Evolutionary conservation across 1,140 invertebrate genomes (phyloP).

Genomic region (Drosophila tropicalis): DNA sequence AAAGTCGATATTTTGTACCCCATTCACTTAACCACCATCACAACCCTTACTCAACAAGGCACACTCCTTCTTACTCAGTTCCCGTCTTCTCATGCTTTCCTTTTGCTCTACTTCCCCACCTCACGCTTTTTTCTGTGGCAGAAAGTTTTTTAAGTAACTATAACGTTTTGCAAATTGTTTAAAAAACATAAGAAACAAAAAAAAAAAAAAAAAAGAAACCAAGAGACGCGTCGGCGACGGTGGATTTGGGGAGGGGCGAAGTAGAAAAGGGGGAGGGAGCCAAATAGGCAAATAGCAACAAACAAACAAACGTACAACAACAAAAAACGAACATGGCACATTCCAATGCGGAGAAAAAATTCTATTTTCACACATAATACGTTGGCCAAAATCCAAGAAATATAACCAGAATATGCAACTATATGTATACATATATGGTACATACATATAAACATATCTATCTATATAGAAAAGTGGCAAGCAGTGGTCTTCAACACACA

Average conservation of each 20-base stretch:
- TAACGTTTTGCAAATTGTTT: slow-evolving; percentile 67
- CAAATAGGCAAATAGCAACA: slow-evolving; percentile 33
- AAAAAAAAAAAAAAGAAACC: slow-evolving; percentile 54
- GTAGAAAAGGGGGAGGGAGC: neutral
- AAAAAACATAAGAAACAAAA: too few relatives aligned
- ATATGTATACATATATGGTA: slow-evolving; percentile 18
- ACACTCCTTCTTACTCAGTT: neutral
- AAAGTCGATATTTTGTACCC: slow-evolving; percentile 22
- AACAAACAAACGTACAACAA: slow-evolving; percentile 33
- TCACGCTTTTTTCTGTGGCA: neutral
- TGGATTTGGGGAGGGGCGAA: neutral
- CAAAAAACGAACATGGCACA: slow-evolving; percentile 59
- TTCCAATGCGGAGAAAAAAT: slow-evolving; percentile 67
- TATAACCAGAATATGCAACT: slow-evolving; percentile 66
- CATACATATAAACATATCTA: slow-evolving; percentile 28
- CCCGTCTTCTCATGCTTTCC: neutral
- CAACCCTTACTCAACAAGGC: neutral
- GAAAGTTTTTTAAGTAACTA: slow-evolving; percentile 36
- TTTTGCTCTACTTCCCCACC: neutral
- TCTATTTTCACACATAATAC: slow-evolving; percentile 75
- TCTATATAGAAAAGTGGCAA: slow-evolving; percentile 19
- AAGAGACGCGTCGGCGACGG: slow-evolving; percentile 33
- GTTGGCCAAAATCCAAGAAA: slow-evolving; percentile 79
- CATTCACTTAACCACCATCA: neutral
- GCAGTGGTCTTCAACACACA: neutral